phyloP scores from a whole-genome alignment of 1,140 invertebrate species.

The Megathymus violae region DNA sequence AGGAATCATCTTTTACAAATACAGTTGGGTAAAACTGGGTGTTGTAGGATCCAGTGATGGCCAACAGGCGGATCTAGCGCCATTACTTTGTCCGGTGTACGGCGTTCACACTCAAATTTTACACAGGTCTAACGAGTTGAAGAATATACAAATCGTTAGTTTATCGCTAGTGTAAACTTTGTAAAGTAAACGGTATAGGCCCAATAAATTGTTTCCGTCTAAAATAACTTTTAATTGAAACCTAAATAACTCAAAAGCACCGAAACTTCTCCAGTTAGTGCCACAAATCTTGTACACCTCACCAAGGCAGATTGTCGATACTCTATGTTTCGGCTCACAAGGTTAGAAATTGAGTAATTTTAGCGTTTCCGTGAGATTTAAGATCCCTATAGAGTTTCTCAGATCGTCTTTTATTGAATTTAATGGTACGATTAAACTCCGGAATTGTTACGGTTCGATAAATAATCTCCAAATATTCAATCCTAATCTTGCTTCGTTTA shows the following conservation, averaged over 20 bases:
- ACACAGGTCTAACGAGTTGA: not conserved
- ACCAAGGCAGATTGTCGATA: not conserved
- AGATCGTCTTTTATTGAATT: constrained; percentile 14
- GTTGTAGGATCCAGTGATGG: no score
- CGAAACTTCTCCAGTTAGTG: not conserved
- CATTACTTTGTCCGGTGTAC: no score
- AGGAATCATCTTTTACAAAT: no score
- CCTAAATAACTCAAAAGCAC: constrained; percentile 12
- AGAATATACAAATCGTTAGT: not conserved
- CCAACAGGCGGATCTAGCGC: no score
- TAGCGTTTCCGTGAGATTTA: no score
- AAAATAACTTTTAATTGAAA: constrained; percentile 28
- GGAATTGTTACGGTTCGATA: constrained; percentile 4
- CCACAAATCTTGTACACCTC: not conserved
- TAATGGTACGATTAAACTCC: constrained; percentile 17
- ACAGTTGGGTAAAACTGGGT: no score
- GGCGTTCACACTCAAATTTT: no score
- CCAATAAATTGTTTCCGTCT: constrained; percentile 17
- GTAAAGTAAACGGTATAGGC: constrained; percentile 12
- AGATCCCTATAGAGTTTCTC: not conserved
- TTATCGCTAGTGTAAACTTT: no score
- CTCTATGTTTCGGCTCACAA: not conserved
- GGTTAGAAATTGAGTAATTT: not conserved
- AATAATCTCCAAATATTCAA: not conserved
- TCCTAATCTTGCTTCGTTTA: not conserved